phyloP scores from a whole-genome alignment of 2,888 invertebrate genomes.

The Sepiola atlantica region DNA sequence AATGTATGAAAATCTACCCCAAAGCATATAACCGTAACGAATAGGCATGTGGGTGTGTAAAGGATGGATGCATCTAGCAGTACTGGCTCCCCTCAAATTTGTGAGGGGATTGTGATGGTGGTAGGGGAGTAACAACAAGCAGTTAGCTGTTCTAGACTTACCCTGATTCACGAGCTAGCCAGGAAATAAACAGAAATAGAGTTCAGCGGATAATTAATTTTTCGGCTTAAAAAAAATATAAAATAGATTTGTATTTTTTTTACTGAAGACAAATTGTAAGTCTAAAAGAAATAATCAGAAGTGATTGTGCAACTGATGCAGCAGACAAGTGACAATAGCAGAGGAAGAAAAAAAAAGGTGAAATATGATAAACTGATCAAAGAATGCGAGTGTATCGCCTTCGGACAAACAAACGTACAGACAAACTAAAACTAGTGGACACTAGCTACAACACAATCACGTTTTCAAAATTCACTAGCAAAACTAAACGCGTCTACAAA shows the following conservation, averaged over 20 bases:
- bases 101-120: not conserved
- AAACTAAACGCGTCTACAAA: not conserved
- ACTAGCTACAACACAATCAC: not conserved
- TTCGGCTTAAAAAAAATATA: not conserved
- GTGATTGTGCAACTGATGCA: slow-evolving; percentile 4
- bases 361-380: not conserved
- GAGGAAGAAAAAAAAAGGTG: not conserved
- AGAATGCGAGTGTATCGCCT: not conserved
- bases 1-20: slow-evolving; percentile 21
- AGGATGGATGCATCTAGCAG: not conserved
- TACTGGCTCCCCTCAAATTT: not conserved
- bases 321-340: not conserved
- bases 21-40: not conserved
- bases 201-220: not conserved
- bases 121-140: not conserved
- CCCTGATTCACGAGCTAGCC: slow-evolving; percentile 32
- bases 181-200: not conserved
- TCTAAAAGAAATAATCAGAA: not conserved
- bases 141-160: not conserved
- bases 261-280: not conserved
- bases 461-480: not conserved
- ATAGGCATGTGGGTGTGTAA: not conserved
- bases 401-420: not conserved
- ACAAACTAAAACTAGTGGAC: not conserved
- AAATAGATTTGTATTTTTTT: not conserved